Base-by-base conservation (phyloP, 2,888 invertebrate genomes). In the Xylota sylvarum region DNA sequence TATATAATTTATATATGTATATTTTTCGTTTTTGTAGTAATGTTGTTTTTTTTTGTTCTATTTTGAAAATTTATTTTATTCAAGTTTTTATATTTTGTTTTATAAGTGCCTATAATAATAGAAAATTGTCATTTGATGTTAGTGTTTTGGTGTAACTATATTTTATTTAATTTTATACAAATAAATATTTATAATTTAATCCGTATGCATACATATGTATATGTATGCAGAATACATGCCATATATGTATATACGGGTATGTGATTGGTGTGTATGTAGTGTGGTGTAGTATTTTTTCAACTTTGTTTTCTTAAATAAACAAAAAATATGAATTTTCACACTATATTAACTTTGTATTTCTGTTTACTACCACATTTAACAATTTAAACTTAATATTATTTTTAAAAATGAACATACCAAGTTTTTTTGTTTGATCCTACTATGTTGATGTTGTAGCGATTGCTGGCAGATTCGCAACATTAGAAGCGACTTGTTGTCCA, bases 381-480 rank as follows among this genome's bases (percentile, higher is more conserved):
- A 67, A 77, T 77, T 77, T 73, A 69, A 78, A 74, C 62, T 82
- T 70, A 87, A 74, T 81, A 37, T 60, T 80, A 67, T 62, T 48
- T 55, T 58, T 50, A 32, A 58, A 56, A 55, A 69, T 40, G 37
- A 56, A 84, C 81, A 76, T 87, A 87, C 64, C 74, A 73, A 52
- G 60, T 76, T 52, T 5, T n/a, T 67, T 78, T 67, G 56, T 88
- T 82, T 83, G 65, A 81, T 83, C 85, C 84, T 78, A 69, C 62
- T 78, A 72, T 77, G 77, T 79, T 56, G 88, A 60, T 60, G 77
- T 81, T 65, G 81, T 82, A 37, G 78, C 46, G 46, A 52, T 78
- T 64, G 76, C 62, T 84, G 84, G 55, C 86, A 89, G 89, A 89
- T 89, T 85, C 64, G 88, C 76, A 76, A 88, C 76, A 76, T 89